Evolutionary conservation across 2,113 vertebrate species (phyloP).

Genomic region (Orycteropus afer): DNA sequence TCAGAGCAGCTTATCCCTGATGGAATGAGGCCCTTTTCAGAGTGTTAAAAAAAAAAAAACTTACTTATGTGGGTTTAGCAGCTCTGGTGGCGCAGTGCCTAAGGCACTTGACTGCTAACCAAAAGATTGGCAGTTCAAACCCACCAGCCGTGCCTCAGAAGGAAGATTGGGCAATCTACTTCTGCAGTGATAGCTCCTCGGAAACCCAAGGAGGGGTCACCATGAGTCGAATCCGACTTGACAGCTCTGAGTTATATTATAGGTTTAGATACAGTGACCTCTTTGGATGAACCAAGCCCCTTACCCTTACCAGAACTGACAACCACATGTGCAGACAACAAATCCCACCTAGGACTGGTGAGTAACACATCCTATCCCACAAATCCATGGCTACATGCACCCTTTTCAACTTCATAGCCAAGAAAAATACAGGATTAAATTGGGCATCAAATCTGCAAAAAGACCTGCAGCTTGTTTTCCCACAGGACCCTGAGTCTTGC

Average conservation of each 20-base stretch:
- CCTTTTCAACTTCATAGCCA: background rate
- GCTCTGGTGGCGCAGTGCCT: too few species aligned
- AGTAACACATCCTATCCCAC: background rate
- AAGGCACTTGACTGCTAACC: too few species aligned
- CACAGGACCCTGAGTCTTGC: background rate
- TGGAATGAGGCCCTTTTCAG: background rate
- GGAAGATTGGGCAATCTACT: too few species aligned
- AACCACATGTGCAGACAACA: background rate
- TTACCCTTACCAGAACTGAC: background rate
- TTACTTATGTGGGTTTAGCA: too few species aligned
- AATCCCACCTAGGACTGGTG: background rate
- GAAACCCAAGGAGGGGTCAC: too few species aligned
- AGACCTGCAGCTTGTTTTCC: conserved; percentile 52
- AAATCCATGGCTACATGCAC: background rate
- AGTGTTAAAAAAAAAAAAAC: background rate
- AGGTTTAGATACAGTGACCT: background rate
- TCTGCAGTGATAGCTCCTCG: too few species aligned
- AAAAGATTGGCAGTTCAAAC: too few species aligned
- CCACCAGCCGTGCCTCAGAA: too few species aligned
- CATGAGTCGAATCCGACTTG: too few species aligned
- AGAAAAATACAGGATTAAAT: background rate
- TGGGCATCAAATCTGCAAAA: background rate
- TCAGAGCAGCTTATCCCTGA: background rate
- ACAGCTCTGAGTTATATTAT: too few species aligned
- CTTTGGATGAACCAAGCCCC: background rate